Percentiles rank a stretch among this genome's conserved stretches.
phyloP scores from a whole-genome alignment of 2,113 vertebrate genomes.

The Triplophysa rosa region DNA sequence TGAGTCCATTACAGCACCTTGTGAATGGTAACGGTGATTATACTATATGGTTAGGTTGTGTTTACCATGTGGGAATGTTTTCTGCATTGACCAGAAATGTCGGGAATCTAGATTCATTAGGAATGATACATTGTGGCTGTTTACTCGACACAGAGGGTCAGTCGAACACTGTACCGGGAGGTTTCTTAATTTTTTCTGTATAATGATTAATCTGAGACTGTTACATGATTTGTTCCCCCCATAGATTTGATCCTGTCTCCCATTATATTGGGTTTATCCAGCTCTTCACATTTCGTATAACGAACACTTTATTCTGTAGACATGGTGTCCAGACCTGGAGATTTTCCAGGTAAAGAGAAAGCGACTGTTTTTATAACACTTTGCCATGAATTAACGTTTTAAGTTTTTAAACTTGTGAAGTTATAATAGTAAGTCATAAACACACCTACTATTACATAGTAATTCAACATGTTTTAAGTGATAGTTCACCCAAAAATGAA shows the following conservation, averaged over 20 bases:
- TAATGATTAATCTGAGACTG: constrained; percentile 29
- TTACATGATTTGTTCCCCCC: not conserved
- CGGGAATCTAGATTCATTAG: not conserved
- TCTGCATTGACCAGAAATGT: not conserved
- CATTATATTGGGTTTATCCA: constrained; percentile 2
- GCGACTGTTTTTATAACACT: not conserved
- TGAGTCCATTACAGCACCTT: too few species aligned
- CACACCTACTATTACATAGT: too few species aligned
- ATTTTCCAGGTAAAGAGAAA: constrained; percentile 55
- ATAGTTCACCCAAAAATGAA: too few species aligned
- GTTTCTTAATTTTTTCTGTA: not conserved
- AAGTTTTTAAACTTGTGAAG: not conserved
- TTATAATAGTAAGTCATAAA: too few species aligned
- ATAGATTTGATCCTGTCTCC: constrained; percentile 38
- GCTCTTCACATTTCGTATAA: constrained; percentile 8
- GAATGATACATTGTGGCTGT: not conserved
- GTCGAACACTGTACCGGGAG: not conserved
- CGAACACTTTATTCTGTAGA: not conserved
- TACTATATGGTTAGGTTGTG: too few species aligned
- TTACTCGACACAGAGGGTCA: not conserved
- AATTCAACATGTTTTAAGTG: too few species aligned
- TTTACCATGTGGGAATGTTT: not conserved
- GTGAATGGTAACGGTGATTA: too few species aligned
- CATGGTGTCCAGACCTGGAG: constrained; percentile 57
- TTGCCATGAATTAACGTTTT: not conserved